Conservation (phyloP, 2,888 invertebrate genomes). For the Parapristionchus giblindavisi region DNA sequence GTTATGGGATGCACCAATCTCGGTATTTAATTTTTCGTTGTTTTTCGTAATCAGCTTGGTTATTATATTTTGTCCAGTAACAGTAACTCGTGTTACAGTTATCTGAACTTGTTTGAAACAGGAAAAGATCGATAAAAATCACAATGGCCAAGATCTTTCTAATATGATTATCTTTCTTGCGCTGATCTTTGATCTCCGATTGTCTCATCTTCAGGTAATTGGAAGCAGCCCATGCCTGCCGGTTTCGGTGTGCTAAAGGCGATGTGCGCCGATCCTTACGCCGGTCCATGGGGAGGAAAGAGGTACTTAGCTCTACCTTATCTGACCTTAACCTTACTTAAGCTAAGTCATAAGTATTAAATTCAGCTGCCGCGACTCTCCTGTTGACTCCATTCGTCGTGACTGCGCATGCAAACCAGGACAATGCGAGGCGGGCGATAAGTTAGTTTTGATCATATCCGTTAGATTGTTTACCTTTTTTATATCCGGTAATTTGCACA, state of each 20-base stretch:
- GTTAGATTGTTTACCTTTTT: no score
- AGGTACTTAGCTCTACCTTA: constrained; percentile 7
- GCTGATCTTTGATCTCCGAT: no score
- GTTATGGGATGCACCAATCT: constrained; percentile 84
- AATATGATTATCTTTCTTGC: no score
- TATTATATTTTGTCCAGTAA: no score
- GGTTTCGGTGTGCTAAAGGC: constrained; percentile 75
- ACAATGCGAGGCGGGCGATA: constrained; percentile 80
- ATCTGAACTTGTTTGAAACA: no score
- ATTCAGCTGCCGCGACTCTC: constrained; percentile 84
- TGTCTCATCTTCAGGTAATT: constrained; percentile 73
- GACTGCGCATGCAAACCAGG: constrained; percentile 67
- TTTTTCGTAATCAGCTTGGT: no score
- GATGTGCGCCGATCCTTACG: constrained; percentile 90
- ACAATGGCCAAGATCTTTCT: no score
- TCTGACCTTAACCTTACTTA: neutral
- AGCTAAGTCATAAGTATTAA: neutral
- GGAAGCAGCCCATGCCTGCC: constrained; percentile 76
- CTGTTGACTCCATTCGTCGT: constrained; percentile 71
- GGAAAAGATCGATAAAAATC: no score
- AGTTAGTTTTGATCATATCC: constrained; percentile 38
- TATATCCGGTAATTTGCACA: neutral
- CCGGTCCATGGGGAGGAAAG: constrained; percentile 85
- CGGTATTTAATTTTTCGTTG: no score
- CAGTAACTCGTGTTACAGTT: no score